These are phyloP conservation scores for Pogoniulus pusillus DNA, from an alignment of 2,797 vertebrate genomes.

Conservation along the genomic window DNA sequence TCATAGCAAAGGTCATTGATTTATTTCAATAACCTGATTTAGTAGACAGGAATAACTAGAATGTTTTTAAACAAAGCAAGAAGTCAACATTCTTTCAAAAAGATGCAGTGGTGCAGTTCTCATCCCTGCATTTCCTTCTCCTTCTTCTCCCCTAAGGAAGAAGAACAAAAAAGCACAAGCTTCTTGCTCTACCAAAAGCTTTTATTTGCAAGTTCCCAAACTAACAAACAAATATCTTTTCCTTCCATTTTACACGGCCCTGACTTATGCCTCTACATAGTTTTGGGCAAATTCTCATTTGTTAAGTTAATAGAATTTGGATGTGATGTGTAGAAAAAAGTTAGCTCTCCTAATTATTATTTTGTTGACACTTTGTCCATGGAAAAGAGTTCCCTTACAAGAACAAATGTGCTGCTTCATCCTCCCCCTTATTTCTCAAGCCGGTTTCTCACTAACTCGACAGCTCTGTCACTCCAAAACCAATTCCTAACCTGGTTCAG, in stretches of 20 bases:
- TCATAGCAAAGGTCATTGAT: conserved; percentile 4
- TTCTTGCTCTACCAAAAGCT: neutral
- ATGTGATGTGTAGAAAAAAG: accelerated
- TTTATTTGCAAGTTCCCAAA: neutral
- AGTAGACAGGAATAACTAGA: conserved; percentile 3
- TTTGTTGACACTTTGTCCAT: neutral
- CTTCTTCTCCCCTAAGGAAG: neutral
- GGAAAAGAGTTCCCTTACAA: neutral
- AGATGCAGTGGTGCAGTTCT: neutral
- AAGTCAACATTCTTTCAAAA: conserved; percentile 27
- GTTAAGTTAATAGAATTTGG: neutral
- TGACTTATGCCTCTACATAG: neutral
- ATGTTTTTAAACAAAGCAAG: conserved; percentile 32
- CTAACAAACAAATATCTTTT: neutral
- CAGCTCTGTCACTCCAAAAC: neutral
- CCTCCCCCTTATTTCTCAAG: neutral
- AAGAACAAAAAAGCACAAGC: neutral
- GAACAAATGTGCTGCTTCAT: accelerated
- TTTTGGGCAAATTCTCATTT: neutral
- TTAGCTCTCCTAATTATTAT: neutral
- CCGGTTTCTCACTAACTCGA: neutral
- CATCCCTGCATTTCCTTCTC: neutral
- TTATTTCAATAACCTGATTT: conserved; percentile 40
- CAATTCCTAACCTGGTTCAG: neutral
- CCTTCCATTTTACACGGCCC: neutral